A percentile compares a stretch with the other conserved stretches of the same genome.
These are phyloP conservation scores for Latrodectus geometricus DNA, from an alignment of 1,140 invertebrate species.

Conservation along the genomic window DNA sequence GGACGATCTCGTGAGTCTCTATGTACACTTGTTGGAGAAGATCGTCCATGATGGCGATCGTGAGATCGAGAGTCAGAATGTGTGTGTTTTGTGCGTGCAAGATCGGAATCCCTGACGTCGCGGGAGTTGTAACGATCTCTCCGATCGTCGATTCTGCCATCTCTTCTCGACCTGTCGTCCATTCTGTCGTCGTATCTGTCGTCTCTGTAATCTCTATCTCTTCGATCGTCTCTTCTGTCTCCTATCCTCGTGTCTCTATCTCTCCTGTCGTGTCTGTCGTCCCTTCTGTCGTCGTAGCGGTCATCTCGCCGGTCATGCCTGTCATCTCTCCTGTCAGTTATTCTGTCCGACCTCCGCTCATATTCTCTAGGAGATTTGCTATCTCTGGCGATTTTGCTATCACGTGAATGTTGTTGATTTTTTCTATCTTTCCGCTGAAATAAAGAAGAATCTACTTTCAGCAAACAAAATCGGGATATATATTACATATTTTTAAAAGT, in stretches of 20 bases:
- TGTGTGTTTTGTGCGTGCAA: constrained; percentile 53
- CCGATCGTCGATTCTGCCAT: constrained; percentile 35
- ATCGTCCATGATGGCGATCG: constrained; percentile 40
- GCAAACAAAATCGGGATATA: no score
- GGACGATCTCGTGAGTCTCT: constrained; percentile 25
- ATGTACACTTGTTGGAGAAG: constrained; percentile 36
- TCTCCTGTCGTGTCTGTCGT: neutral
- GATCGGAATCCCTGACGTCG: constrained; percentile 10
- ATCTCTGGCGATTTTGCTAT: constrained; percentile 27
- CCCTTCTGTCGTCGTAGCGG: neutral
- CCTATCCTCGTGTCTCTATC: neutral
- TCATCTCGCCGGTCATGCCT: neutral
- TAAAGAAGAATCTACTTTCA: neutral
- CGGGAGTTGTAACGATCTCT: constrained; percentile 21
- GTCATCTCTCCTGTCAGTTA: no score
- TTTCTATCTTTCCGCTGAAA: constrained; percentile 37
- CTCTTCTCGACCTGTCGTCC: neutral
- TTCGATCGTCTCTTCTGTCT: neutral
- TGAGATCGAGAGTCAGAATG: constrained; percentile 42
- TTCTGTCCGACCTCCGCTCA: constrained; percentile 16
- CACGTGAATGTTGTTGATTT: constrained; percentile 24
- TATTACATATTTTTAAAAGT: no score
- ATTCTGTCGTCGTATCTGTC: neutral
- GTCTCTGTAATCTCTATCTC: neutral
- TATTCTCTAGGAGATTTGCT: constrained; percentile 42